A percentile compares a stretch with the other conserved stretches of the same genome.
Conservation (phyloP, 2,888 invertebrate species). For the Linhomoeus sp. region DNA sequence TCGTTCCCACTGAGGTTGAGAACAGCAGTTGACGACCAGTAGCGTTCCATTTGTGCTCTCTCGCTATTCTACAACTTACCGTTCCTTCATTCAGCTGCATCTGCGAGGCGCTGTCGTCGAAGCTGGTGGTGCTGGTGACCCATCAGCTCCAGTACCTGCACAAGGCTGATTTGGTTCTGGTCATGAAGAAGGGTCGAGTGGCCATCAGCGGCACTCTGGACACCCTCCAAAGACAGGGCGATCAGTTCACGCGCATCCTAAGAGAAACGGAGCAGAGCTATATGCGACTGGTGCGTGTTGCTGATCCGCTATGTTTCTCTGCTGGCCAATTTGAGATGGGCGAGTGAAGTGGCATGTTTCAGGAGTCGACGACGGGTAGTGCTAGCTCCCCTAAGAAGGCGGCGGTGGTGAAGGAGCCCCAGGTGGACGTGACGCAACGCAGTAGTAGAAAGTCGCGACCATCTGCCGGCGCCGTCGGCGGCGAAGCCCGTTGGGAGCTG, state of each 20-base stretch:
- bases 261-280: not conserved
- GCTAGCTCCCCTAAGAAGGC: no score
- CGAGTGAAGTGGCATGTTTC: no score
- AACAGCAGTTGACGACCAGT: not conserved
- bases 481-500: no score
- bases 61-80: not conserved
- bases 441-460: no score
- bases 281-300: no score
- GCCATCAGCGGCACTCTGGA: slow-evolving; percentile 26
- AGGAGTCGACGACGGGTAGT: no score
- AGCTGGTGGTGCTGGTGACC: slow-evolving; percentile 47
- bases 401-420: no score
- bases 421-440: no score
- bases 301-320: no score
- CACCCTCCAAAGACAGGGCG: slow-evolving; percentile 14
- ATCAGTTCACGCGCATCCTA: not conserved
- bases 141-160: slow-evolving; percentile 56
- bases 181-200: slow-evolving; percentile 29
- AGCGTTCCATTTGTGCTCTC: not conserved
- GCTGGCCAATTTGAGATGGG: no score
- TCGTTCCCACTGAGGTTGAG: no score
- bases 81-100: slow-evolving; percentile 35
- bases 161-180: slow-evolving; percentile 29
- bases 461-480: no score
- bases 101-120: slow-evolving; percentile 39